phyloP scores from a whole-genome alignment of 2,113 vertebrate genomes.

The Salvator merianae region DNA sequence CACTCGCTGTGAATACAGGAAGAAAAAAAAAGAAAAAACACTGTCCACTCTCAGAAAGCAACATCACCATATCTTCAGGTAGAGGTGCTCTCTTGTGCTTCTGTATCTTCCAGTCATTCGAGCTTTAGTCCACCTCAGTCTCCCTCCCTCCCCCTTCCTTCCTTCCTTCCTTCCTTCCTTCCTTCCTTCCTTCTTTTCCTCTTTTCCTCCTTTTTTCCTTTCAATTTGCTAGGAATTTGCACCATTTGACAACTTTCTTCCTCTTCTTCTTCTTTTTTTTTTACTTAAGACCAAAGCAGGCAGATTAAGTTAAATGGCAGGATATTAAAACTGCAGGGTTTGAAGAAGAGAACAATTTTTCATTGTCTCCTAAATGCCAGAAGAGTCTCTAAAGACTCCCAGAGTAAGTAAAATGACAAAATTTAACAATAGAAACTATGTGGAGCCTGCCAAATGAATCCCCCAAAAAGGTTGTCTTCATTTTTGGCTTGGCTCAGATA shows the following conservation, averaged over 20 bases:
- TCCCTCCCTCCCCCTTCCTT: not conserved
- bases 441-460: not conserved
- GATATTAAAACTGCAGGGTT: conserved; percentile 24
- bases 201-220: too few species aligned
- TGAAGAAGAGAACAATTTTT: conserved; percentile 18
- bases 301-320: conserved; percentile 21
- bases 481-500: not conserved
- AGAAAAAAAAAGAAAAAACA: too few species aligned
- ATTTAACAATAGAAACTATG: not conserved
- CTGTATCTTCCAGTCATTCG: not conserved
- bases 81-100: too few species aligned
- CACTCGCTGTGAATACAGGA: too few species aligned
- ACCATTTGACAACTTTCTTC: not conserved
- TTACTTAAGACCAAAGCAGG: not conserved
- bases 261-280: not conserved
- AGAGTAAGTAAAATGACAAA: not conserved
- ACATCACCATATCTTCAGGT: too few species aligned
- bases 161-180: too few species aligned
- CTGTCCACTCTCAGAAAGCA: too few species aligned
- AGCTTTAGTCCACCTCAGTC: not conserved
- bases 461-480: not conserved
- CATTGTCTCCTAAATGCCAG: conserved; percentile 24
- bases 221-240: conserved; percentile 10
- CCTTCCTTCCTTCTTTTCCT: too few species aligned
- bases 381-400: conserved; percentile 11